A percentile compares a stretch with the other conserved stretches of the same genome.
Evolutionary conservation across 2,888 invertebrate species (phyloP).

Genomic region (Thymelicus lineola): DNA sequence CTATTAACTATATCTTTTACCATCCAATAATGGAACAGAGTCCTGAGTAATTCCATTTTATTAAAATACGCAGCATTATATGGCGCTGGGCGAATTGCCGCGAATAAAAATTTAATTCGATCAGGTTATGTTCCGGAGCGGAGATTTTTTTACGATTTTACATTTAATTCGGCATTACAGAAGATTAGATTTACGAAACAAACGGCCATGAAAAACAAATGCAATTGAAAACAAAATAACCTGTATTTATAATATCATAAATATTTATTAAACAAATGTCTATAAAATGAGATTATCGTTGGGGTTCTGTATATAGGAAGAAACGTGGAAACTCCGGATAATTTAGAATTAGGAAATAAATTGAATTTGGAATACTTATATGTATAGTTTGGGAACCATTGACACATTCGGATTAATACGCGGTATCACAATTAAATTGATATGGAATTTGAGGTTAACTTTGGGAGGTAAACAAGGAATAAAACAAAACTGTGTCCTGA

Average conservation of each 20-base stretch:
- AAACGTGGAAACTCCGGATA: no score
- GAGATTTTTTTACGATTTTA: constrained; percentile 65
- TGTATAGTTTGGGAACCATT: no score
- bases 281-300: background rate
- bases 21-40: background rate
- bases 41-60: constrained; percentile 67
- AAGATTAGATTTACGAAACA: constrained; percentile 44
- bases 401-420: no score
- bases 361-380: no score
- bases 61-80: constrained; percentile 76
- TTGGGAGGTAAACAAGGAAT: no score
- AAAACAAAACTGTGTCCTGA: no score
- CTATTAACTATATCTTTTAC: background rate
- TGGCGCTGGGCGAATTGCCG: constrained; percentile 59
- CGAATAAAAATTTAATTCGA: constrained; percentile 69
- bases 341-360: no score
- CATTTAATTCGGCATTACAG: constrained; percentile 56
- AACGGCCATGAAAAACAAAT: constrained; percentile 41
- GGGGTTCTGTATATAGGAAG: background rate
- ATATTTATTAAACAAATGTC: background rate
- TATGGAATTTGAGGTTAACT: no score
- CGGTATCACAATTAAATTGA: no score
- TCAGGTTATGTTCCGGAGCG: constrained; percentile 52
- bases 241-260: background rate
- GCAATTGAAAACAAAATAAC: constrained; percentile 17